Evolutionary conservation across 2,888 invertebrate genomes (phyloP).

Genomic region (Cantharis nigra): DNA sequence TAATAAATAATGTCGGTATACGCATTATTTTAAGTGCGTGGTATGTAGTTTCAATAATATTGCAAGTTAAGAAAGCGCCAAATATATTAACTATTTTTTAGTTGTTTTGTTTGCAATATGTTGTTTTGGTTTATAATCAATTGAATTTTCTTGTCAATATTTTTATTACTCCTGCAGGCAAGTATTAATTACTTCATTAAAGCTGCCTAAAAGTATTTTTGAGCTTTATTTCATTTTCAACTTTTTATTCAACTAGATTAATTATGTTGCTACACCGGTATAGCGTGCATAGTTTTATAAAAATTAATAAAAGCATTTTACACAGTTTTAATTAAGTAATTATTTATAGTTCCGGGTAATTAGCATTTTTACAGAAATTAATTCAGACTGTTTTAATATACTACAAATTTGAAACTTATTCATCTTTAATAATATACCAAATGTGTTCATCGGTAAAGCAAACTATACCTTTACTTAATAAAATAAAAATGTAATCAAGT

Average conservation of each 20-base stretch:
- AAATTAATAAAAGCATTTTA: not conserved
- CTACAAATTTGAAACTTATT: not conserved
- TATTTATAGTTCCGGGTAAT: not conserved
- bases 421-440: not conserved
- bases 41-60: not conserved
- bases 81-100: too few species aligned
- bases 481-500: too few species aligned
- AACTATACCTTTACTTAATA: too few species aligned
- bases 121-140: not conserved
- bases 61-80: not conserved
- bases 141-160: too few species aligned
- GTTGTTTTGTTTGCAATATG: too few species aligned
- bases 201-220: not conserved
- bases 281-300: not conserved
- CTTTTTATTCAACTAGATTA: not conserved
- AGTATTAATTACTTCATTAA: not conserved
- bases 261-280: not conserved
- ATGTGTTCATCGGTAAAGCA: too few species aligned
- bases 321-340: not conserved
- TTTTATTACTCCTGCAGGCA: too few species aligned
- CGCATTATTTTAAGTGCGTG: not conserved
- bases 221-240: not conserved
- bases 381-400: not conserved
- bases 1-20: not conserved
- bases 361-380: not conserved